Percentiles rank a stretch among this genome's conserved stretches.
phyloP scores from a whole-genome alignment of 2,888 invertebrate genomes.

The Incurvaria masculella region DNA sequence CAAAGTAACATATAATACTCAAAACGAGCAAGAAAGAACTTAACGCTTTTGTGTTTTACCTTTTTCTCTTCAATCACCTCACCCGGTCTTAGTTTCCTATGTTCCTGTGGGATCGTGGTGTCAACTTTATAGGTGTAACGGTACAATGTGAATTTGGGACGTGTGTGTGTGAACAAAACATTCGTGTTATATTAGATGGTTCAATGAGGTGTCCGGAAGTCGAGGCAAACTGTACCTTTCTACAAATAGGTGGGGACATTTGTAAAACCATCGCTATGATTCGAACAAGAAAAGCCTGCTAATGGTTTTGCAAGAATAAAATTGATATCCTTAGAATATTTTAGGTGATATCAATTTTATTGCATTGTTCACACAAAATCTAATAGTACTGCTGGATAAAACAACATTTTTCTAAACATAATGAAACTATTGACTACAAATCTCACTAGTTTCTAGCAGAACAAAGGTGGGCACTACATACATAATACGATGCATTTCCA shows the following conservation, averaged over 20 bases:
- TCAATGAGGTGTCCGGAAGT: not conserved
- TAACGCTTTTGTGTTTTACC: slow-evolving; percentile 64
- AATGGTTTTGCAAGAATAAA: too few species aligned
- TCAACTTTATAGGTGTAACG: slow-evolving; percentile 21
- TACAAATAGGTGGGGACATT: not conserved
- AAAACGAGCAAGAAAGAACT: slow-evolving; percentile 50
- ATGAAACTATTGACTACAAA: not conserved
- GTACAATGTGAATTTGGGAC: not conserved
- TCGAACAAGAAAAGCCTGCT: too few species aligned
- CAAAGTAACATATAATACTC: too few species aligned
- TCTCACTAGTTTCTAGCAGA: not conserved
- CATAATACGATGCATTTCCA: too few species aligned
- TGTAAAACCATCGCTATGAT: not conserved
- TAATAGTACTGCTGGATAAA: too few species aligned
- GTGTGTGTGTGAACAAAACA: not conserved
- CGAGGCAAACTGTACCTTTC: not conserved
- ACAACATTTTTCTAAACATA: not conserved
- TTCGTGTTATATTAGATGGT: not conserved
- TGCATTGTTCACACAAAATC: too few species aligned
- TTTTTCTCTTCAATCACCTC: slow-evolving; percentile 92
- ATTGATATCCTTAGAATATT: too few species aligned
- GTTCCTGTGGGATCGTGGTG: slow-evolving; percentile 63
- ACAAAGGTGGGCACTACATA: too few species aligned
- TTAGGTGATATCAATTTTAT: not conserved
- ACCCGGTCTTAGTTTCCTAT: slow-evolving; percentile 92